These are phyloP conservation scores for Patella vulgata DNA, from an alignment of 1,140 invertebrate species.

Conservation along the genomic window DNA sequence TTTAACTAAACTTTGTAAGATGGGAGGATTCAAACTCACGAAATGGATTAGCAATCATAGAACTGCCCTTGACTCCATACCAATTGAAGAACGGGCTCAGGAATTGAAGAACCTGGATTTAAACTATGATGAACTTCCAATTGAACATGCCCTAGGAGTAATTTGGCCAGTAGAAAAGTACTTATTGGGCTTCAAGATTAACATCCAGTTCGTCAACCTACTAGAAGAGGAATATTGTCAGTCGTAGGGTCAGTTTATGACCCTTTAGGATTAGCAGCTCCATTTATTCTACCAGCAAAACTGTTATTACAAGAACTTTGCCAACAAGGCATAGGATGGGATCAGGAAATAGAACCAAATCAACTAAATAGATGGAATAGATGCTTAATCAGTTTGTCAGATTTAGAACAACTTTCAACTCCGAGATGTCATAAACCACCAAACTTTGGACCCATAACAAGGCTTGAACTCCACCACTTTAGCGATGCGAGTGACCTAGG, in stretches of 20 bases:
- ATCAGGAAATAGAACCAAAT: constrained; percentile 13
- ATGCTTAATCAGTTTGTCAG: constrained; percentile 15
- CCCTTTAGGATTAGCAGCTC: constrained; percentile 28
- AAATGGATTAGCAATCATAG: too few relatives aligned
- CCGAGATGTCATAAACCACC: constrained; percentile 16
- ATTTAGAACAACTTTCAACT: constrained; percentile 5
- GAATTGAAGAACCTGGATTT: too few relatives aligned
- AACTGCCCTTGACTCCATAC: too few relatives aligned
- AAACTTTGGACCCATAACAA: constrained; percentile 4
- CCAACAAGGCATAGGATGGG: constrained; percentile 22
- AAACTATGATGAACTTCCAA: too few relatives aligned
- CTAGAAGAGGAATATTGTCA: constrained; percentile 23
- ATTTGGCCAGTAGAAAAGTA: too few relatives aligned
- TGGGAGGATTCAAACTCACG: too few relatives aligned
- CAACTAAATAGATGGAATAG: constrained; percentile 18
- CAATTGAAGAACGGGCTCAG: too few relatives aligned
- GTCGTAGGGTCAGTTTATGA: constrained; percentile 26
- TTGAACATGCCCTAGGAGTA: too few relatives aligned
- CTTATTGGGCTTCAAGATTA: constrained; percentile 19
- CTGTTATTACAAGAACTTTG: constrained; percentile 21
- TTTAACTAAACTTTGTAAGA: too few relatives aligned
- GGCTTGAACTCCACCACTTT: constrained; percentile 10
- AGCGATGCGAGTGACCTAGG: constrained; percentile 6
- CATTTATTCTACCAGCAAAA: constrained; percentile 22
- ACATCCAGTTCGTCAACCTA: constrained; percentile 4